Evolutionary conservation across 2,888 invertebrate genomes (phyloP), one percentile per base, ranked within the genome.

Genomic region (Bugula neritina): DNA sequence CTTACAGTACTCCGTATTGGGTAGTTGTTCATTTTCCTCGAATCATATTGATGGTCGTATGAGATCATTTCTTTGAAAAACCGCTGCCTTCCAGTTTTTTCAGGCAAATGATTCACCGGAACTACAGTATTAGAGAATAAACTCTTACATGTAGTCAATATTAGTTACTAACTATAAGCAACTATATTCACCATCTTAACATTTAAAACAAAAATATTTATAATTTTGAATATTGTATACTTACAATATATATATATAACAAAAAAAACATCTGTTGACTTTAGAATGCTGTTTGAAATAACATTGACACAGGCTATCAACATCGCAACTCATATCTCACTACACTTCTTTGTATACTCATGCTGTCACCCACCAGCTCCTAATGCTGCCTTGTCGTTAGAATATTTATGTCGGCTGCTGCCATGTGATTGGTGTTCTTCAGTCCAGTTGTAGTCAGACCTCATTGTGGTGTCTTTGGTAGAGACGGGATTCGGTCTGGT

Each of bases 1-100:
- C 73, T 73, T 74, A 82, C 83, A 79, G 79, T 80, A 72, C 77
- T 79, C 73, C 82, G 78, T 23, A 79, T 77, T 35, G 82, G 81
- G 75, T 83, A 83, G 72, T 79, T 80, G 27, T 79, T 77, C 73
- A 79, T 78, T 29, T 70, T 71, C 72, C 83, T 74, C 71, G 79
- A 77, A 76, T 82, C 77, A 72, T 82, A 82, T 69, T 80, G 77
- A 74, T 83, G 83, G 72, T 83, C 82, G 75, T 77, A 83, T 10
- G 82, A 82, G 31, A 82, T 75, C 27, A 77, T 77, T 74, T 83
- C 83, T 73, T 79, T 79, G 73, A 75, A 78, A 43, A 80, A 75
- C 70, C 78, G 74, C 71, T 80, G 78, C 17, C 74, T 75, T 13
- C 78, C 78, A 76, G 80, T 77, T 72, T 73, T 74, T 29, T 77